Conservation (phyloP, 2,888 invertebrate genomes). For the Sphecodes monilicornis region DNA sequence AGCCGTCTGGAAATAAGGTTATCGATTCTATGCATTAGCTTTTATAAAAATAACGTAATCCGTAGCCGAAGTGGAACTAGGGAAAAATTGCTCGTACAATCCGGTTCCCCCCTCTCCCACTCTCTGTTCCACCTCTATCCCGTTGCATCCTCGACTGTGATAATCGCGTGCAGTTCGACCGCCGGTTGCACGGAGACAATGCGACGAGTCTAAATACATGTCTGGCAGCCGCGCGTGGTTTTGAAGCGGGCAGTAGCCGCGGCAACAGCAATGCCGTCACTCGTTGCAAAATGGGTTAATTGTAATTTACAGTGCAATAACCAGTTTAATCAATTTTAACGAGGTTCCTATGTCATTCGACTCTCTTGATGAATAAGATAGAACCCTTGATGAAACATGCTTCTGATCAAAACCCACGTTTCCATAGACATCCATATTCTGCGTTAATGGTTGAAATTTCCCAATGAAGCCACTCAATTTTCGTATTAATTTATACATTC, state of each 20-base stretch:
- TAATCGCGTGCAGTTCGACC: not conserved
- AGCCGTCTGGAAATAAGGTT: not conserved
- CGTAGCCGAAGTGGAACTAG: not conserved
- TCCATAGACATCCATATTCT: not conserved
- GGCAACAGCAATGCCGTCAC: not conserved
- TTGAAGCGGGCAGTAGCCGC: not conserved
- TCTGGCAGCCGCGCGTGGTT: not conserved
- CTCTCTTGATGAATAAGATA: constrained; percentile 4
- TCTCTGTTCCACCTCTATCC: not conserved
- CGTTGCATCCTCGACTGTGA: not conserved
- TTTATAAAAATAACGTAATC: constrained; percentile 6
- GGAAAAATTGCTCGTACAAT: not conserved
- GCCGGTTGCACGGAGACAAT: not conserved
- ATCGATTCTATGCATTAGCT: not conserved
- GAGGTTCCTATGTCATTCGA: not conserved
- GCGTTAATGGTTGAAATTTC: not conserved
- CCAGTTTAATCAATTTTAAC: not conserved
- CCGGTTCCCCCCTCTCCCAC: not conserved
- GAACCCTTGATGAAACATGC: not conserved
- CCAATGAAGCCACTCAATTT: not conserved
- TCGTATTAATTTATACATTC: not conserved
- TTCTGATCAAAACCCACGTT: not conserved
- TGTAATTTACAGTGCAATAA: constrained; percentile 7
- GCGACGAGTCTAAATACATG: constrained; percentile 1
- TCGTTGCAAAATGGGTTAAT: constrained; percentile 15